Evolutionary conservation across 2,113 vertebrate species (phyloP).

Genomic region (Vireo altiloquus): DNA sequence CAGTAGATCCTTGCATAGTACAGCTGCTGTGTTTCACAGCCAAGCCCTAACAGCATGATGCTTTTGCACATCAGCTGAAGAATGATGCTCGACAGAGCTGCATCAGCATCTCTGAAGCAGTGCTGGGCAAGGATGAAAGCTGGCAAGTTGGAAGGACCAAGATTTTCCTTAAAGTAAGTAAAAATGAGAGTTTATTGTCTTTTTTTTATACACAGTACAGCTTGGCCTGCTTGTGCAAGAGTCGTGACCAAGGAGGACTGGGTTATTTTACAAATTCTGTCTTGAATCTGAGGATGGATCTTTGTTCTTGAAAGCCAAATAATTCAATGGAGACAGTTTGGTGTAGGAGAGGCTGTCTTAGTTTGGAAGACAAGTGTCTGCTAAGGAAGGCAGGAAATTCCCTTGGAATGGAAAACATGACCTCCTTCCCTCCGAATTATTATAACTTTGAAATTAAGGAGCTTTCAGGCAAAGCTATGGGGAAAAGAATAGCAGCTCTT

Average conservation of each 20-base stretch:
- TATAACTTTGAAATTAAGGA: neutral
- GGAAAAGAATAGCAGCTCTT: neutral
- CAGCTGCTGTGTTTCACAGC: neutral
- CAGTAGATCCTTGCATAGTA: neutral
- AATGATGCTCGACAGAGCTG: conserved; percentile 74
- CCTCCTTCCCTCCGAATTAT: neutral
- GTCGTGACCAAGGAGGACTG: neutral
- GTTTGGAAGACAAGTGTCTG: neutral
- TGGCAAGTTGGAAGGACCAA: conserved; percentile 94
- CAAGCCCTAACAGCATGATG: conserved; percentile 2
- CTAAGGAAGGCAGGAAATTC: neutral
- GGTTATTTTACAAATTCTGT: neutral
- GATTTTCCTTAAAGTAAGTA: conserved; percentile 93
- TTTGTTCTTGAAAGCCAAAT: neutral
- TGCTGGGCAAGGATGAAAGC: conserved; percentile 76
- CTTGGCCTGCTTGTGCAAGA: neutral
- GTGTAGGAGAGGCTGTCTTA: neutral
- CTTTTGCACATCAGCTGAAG: conserved; percentile 60
- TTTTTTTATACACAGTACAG: neutral
- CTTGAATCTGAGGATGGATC: neutral
- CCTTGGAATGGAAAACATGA: neutral
- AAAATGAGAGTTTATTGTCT: neutral
- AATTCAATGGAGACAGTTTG: neutral
- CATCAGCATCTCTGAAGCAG: conserved; percentile 74
- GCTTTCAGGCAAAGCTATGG: neutral